Base-by-base conservation (phyloP, 2,797 vertebrate species). In the Anguilla marmorata region DNA sequence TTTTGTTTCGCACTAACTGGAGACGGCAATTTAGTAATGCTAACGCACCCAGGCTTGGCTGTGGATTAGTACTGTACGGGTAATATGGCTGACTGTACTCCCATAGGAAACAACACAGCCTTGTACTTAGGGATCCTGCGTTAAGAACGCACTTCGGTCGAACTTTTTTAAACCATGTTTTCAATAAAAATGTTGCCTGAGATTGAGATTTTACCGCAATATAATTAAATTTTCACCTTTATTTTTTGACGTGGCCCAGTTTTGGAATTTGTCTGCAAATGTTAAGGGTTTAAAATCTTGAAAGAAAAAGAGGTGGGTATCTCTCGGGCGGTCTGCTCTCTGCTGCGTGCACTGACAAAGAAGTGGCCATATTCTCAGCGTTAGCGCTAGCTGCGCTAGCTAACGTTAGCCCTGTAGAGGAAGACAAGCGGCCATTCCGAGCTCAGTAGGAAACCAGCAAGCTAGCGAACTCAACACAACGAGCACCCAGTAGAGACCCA, bases 271-370 rank as follows among this genome's bases (percentile, higher is more conserved):
- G 0, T n/a, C 33, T 19, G 9, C 19, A n/a, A 82, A 79, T 37
- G 37, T 56, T 11, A 16, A 30, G 8, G 14, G n/a, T 52, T 54
- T 56, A 87, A 50, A 30, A 50, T 80, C 27, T 50, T 33, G n/a
- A 37, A 52, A 50, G 50, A 27, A 74, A 88, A 74, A 84, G 56
- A 83, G 79, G 60, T 82, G 58, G 86, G 54, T 76, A 85, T 89
- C 86, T 41, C 50, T 90, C 90, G 87, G 90, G 91, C 90, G 86
- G 83, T 84, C 87, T 91, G 89, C 90, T 54, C 56, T 56, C 63
- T 82, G 54, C 85, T 24, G 45, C 79, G 90, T 90, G 91, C 91
- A 90, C 91, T 90, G 92, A 93, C 92, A 91, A 92, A 87, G 91
- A 90, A 90, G 90, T 88, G 90, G 91, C 91, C 90, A 91, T 93